These are phyloP conservation scores for Lysandra bellargus DNA, from an alignment of 2,888 invertebrate species.

Conservation along the genomic window DNA sequence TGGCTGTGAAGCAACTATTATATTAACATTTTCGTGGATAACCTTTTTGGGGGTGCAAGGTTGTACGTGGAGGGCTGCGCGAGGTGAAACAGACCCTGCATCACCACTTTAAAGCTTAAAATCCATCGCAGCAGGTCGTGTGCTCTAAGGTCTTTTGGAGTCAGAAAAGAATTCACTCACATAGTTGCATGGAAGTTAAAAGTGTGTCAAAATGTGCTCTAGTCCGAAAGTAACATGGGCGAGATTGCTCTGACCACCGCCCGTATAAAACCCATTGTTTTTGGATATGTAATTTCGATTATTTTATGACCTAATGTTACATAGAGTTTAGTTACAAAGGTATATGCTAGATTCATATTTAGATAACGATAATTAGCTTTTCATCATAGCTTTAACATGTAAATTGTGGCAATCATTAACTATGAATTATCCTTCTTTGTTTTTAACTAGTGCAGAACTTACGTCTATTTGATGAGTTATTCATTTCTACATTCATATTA, in stretches of 20 bases:
- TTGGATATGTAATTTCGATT: slow-evolving; percentile 74
- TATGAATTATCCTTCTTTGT: no score
- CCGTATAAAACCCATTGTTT: slow-evolving; percentile 67
- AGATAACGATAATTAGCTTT: slow-evolving; percentile 24
- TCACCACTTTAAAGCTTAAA: slow-evolving; percentile 35
- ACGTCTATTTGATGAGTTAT: no score
- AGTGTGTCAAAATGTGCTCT: slow-evolving; percentile 54
- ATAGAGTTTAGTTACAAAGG: slow-evolving; percentile 22
- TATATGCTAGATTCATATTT: slow-evolving; percentile 15
- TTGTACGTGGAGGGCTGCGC: slow-evolving; percentile 51
- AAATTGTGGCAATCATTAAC: no score
- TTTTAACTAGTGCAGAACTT: no score
- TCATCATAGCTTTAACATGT: not conserved
- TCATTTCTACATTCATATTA: no score
- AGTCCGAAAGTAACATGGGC: slow-evolving; percentile 45
- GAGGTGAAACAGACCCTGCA: slow-evolving; percentile 46
- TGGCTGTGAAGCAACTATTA: slow-evolving; percentile 80
- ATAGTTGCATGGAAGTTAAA: slow-evolving; percentile 65
- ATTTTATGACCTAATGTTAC: slow-evolving; percentile 63
- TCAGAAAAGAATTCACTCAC: slow-evolving; percentile 68
- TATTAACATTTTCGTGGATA: slow-evolving; percentile 81
- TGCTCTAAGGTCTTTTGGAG: slow-evolving; percentile 72
- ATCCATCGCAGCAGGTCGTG: slow-evolving; percentile 40
- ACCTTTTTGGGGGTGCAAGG: slow-evolving; percentile 67
- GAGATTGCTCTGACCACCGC: slow-evolving; percentile 43